A percentile compares a stretch with the other conserved stretches of the same genome.
phyloP scores from a whole-genome alignment of 2,797 vertebrate species.

The Sardinella longiceps region DNA sequence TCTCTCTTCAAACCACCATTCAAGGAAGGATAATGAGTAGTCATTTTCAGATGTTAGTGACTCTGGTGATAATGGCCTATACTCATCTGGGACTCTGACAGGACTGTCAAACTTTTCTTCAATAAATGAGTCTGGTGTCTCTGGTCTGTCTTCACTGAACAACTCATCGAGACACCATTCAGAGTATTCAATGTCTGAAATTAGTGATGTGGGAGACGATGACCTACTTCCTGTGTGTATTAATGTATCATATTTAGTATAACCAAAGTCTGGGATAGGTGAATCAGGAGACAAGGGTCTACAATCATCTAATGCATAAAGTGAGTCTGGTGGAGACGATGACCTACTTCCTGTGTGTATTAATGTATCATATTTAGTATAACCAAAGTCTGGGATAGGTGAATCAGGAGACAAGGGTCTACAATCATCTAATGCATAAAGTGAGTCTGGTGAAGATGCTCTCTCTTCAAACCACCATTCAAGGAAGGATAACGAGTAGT shows the following conservation, averaged over 20 bases:
- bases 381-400: too few species aligned
- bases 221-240: background rate
- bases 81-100: too few species aligned
- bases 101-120: background rate
- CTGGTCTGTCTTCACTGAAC: too few species aligned
- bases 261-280: background rate
- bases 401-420: too few species aligned
- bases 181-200: constrained; percentile 16
- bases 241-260: background rate
- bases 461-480: too few species aligned
- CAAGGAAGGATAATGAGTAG: too few species aligned
- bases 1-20: background rate
- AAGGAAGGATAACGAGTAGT: too few species aligned
- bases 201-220: background rate
- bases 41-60: background rate
- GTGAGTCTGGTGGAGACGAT: background rate
- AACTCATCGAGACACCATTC: too few species aligned
- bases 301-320: background rate
- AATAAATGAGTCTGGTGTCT: background rate
- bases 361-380: too few species aligned
- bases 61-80: constrained; percentile 17
- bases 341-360: too few species aligned
- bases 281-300: background rate
- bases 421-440: too few species aligned
- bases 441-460: too few species aligned